Base-by-base conservation (phyloP, 2,797 vertebrate genomes). In the Cygnus olor region DNA sequence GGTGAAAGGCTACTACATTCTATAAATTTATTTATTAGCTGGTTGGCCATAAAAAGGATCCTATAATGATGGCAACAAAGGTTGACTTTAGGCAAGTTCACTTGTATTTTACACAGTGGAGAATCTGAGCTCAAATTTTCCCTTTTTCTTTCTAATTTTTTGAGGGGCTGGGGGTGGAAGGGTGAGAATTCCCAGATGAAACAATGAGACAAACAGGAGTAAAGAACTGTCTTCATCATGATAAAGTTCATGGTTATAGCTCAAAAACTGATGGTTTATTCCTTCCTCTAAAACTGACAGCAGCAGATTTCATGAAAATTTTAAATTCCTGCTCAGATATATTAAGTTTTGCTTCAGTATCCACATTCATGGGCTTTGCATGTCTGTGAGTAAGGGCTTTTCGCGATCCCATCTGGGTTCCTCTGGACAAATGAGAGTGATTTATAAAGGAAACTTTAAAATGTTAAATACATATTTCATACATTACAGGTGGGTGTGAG, bases 381-480 rank as follows among this genome's bases (percentile, higher is more conserved):
- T 34, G 60, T 81, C 56, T 94, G 58, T 49, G 38, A 69, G 25
- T 81, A 72, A 87, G 64, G 51, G 21, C 60, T 92, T 86, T 88
- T 91, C 74, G 56, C 27, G 65, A 92, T 86, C 82, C 69, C 69
- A n/a, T 88, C 65, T 93, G 57, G 51, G 40, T 88, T 94, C 47
- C 63, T 88, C 68, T 87, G 82, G 68, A 85, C 82, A 93, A 90
- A 94, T 53, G 60, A 40, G 77, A 94, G 18, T 95, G 85, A 94
- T 93, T 96, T 93, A 96, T 93, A 84, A 90, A 88, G 69, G 82
- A 92, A 93, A 74, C 68, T 93, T 91, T 85, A 84, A 95, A 90
- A 95, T 89, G 89, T 89, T 97, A 94, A 89, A 88, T 93, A 65
- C 77, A 66, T 94, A 85, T 65, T 90, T 95, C 93, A 82, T 77